Conservation (phyloP, 2,797 vertebrate genomes). For the Lophura swinhoii region DNA sequence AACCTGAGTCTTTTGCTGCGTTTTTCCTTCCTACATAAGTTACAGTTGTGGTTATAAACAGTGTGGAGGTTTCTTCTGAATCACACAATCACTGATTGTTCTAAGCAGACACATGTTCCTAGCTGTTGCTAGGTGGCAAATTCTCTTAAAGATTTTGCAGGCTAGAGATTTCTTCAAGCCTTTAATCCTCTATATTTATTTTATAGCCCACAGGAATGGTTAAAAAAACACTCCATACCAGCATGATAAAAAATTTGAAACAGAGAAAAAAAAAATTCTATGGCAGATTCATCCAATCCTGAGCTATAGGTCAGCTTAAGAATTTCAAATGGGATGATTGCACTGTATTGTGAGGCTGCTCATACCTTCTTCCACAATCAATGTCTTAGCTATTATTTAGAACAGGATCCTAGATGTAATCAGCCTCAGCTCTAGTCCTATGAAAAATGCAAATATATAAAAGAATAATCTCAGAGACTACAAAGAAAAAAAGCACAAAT, state of each 20-base stretch:
- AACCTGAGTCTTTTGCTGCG: constrained; percentile 38
- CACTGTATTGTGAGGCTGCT: not conserved
- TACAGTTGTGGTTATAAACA: constrained; percentile 48
- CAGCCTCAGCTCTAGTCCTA: not conserved
- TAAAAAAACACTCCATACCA: not conserved
- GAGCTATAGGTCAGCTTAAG: not conserved
- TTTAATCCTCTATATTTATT: constrained; percentile 57
- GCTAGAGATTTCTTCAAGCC: constrained; percentile 48
- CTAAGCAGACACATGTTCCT: constrained; percentile 31
- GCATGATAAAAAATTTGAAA: not conserved
- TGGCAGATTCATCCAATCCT: not conserved
- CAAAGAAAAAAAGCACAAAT: not conserved
- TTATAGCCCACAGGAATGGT: not conserved
- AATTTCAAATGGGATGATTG: not conserved
- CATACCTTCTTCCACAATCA: not conserved
- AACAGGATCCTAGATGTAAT: not conserved
- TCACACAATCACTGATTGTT: constrained; percentile 71
- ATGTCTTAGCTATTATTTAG: not conserved
- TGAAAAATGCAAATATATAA: not conserved
- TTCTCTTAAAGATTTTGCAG: constrained; percentile 69
- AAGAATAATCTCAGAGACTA: not conserved
- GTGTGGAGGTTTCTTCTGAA: constrained; percentile 55
- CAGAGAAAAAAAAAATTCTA: not conserved
- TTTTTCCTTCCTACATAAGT: constrained; percentile 66
- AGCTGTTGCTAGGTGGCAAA: constrained; percentile 74